These are phyloP conservation scores for Plecturocebus donacophilus DNA, from an alignment of 2,113 vertebrate genomes.

Conservation along the genomic window DNA sequence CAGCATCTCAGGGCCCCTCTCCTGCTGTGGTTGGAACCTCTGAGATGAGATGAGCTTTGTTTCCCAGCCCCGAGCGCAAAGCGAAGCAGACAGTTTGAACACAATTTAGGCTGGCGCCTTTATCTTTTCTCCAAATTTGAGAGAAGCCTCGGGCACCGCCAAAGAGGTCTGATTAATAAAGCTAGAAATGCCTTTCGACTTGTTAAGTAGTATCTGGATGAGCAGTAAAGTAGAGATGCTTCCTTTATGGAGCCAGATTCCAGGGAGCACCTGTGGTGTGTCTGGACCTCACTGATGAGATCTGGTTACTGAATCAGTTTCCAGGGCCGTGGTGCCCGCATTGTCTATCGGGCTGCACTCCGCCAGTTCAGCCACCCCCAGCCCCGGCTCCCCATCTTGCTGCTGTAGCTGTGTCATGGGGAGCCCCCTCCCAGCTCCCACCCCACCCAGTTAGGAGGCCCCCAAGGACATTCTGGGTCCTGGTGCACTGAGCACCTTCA, in stretches of 20 bases:
- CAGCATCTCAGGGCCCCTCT: neutral
- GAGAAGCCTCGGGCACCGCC: rapidly evolving
- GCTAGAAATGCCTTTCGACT: rapidly evolving
- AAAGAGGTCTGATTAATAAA: neutral
- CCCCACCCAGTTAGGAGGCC: neutral
- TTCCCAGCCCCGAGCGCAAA: neutral
- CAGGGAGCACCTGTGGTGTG: rapidly evolving
- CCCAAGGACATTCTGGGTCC: rapidly evolving
- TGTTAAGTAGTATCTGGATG: rapidly evolving
- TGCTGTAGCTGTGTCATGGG: neutral
- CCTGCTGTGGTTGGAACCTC: neutral
- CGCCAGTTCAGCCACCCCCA: neutral
- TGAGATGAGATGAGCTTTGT: rapidly evolving
- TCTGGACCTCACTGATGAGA: rapidly evolving
- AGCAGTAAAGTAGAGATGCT: rapidly evolving
- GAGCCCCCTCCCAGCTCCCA: neutral
- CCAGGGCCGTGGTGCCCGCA: rapidly evolving
- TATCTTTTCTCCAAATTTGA: neutral
- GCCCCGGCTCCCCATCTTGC: rapidly evolving
- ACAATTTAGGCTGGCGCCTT: neutral
- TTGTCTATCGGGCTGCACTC: neutral
- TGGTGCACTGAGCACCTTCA: rapidly evolving
- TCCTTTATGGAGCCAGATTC: rapidly evolving
- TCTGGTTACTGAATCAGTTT: rapidly evolving
- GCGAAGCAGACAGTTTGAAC: rapidly evolving